phyloP scores from a whole-genome alignment of 2,113 vertebrate genomes.

The Alethe diademata region DNA sequence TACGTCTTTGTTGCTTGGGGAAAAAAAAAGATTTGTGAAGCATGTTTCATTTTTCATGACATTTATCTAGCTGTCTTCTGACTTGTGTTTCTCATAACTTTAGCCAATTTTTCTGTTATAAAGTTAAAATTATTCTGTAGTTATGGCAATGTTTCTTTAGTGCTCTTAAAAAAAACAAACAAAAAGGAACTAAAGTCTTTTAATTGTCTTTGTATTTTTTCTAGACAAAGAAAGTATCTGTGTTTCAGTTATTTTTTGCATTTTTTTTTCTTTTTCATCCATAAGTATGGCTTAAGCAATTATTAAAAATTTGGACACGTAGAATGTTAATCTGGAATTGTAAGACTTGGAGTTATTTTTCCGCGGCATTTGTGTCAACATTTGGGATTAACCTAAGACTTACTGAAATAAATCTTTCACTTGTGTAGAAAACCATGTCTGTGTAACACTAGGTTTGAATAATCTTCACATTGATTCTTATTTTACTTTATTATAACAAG shows the following conservation, averaged over 20 bases:
- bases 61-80: not conserved
- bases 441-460: not conserved
- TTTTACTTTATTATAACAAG: not conserved
- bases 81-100: not conserved
- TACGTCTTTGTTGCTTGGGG: not conserved
- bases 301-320: not conserved
- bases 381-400: not conserved
- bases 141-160: not conserved
- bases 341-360: not conserved
- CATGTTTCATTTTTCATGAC: not conserved
- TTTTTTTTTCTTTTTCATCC: not conserved
- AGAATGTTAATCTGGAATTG: not conserved
- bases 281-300: not conserved
- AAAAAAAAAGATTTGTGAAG: not conserved
- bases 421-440: not conserved
- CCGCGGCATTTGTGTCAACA: not conserved
- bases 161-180: not conserved
- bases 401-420: not conserved
- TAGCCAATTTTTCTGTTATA: not conserved
- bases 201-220: not conserved
- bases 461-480: not conserved
- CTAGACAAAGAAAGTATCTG: not conserved
- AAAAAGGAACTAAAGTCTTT: not conserved
- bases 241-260: not conserved
- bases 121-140: not conserved